Conservation (phyloP, 2,888 invertebrate species). For the Plebejus anna region DNA sequence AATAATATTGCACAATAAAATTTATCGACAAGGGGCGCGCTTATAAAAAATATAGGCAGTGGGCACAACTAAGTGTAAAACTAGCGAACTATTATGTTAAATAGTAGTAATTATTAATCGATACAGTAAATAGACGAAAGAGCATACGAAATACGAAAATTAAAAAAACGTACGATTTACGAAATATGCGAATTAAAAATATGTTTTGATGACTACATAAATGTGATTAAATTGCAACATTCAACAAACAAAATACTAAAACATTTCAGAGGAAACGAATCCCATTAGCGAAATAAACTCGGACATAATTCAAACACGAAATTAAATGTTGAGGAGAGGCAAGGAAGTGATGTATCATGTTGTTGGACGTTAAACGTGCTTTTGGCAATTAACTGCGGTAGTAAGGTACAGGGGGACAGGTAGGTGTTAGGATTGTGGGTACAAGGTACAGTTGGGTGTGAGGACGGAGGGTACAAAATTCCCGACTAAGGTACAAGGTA, state of each 20-base stretch:
- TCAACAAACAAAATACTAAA: constrained; percentile 28
- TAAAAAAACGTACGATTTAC: background rate
- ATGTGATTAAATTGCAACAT: constrained; percentile 24
- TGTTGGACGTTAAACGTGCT: constrained; percentile 61
- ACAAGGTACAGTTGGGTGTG: constrained; percentile 44
- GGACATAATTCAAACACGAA: constrained; percentile 36
- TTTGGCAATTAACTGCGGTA: constrained; percentile 66
- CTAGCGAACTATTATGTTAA: no score
- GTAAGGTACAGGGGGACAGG: constrained; percentile 49
- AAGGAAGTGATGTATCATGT: constrained; percentile 71
- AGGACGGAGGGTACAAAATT: background rate
- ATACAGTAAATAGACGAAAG: no score
- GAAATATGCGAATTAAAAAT: background rate
- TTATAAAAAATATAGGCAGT: no score
- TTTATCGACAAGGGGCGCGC: no score
- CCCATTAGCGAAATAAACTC: constrained; percentile 27
- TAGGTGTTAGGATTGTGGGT: background rate
- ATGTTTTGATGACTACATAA: constrained; percentile 23
- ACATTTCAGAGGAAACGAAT: constrained; percentile 33
- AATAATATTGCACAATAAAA: no score
- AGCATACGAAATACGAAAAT: background rate
- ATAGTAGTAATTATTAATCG: no score
- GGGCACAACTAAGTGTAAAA: no score
- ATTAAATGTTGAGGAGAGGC: constrained; percentile 40
- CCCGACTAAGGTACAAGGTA: no score